Evolutionary conservation across 2,888 invertebrate genomes (phyloP).

Genomic region (Ariolimax columbianus): DNA sequence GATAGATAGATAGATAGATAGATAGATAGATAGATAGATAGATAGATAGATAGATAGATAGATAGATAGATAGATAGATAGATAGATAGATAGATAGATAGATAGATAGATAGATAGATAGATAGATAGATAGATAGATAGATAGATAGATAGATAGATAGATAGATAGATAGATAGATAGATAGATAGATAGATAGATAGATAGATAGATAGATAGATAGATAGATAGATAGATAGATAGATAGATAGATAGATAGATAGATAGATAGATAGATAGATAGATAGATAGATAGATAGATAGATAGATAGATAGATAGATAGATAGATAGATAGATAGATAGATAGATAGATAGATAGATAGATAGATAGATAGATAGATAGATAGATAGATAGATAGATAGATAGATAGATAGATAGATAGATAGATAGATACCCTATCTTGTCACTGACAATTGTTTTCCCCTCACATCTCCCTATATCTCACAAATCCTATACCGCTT

Average conservation of each 20-base stretch:
- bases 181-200: slow-evolving; percentile 1
- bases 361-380: slow-evolving; percentile 10
- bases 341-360: slow-evolving; percentile 1
- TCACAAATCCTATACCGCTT: background rate
- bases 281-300: slow-evolving; percentile 13
- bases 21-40: no score
- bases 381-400: slow-evolving; percentile 7
- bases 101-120: background rate
- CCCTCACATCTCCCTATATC: no score
- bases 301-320: slow-evolving; percentile 14
- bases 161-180: slow-evolving; percentile 12
- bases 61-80: no score
- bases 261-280: slow-evolving; percentile 17
- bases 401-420: slow-evolving; percentile 9
- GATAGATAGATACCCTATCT: background rate
- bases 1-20: no score
- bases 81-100: no score
- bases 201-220: slow-evolving; percentile 8
- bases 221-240: slow-evolving; percentile 19
- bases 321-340: slow-evolving; percentile 15
- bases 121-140: background rate
- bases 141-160: background rate
- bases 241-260: background rate
- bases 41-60: no score
- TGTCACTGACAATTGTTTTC: background rate